Conservation (phyloP, 2,797 vertebrate genomes). For the Sardinella longiceps region DNA sequence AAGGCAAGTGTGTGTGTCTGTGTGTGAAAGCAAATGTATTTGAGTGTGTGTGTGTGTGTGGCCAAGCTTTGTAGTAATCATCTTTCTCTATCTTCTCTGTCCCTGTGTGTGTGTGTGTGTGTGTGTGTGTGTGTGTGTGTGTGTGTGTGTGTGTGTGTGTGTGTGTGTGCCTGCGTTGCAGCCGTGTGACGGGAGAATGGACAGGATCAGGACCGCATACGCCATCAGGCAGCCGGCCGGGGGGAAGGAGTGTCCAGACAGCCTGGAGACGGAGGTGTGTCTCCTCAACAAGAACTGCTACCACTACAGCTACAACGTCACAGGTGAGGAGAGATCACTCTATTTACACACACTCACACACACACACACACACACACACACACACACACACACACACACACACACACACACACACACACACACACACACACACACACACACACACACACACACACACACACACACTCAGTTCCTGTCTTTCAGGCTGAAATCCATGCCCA, state of each 20-base stretch:
- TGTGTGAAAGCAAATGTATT: not conserved
- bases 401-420: not conserved
- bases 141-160: not conserved
- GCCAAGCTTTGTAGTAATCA: not conserved
- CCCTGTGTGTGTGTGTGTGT: not conserved
- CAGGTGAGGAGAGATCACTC: conserved; percentile 74
- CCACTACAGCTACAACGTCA: conserved; percentile 97
- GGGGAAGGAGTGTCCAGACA: conserved; percentile 84
- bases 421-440: not conserved
- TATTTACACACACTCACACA: not conserved
- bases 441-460: not conserved
- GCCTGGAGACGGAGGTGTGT: conserved; percentile 83
- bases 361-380: conserved; percentile 2
- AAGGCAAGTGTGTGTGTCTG: not conserved
- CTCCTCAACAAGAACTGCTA: conserved; percentile 93
- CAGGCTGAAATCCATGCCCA: too few species aligned
- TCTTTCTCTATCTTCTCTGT: too few species aligned
- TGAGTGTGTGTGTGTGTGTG: too few species aligned
- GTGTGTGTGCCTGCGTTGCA: conserved; percentile 56
- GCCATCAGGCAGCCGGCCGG: conserved; percentile 81
- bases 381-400: not conserved
- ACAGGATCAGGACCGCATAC: conserved; percentile 80
- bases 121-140: not conserved
- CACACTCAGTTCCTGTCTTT: too few species aligned
- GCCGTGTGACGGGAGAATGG: conserved; percentile 85